Conservation (phyloP, 2,113 vertebrate genomes). For the Sardina pilchardus region DNA sequence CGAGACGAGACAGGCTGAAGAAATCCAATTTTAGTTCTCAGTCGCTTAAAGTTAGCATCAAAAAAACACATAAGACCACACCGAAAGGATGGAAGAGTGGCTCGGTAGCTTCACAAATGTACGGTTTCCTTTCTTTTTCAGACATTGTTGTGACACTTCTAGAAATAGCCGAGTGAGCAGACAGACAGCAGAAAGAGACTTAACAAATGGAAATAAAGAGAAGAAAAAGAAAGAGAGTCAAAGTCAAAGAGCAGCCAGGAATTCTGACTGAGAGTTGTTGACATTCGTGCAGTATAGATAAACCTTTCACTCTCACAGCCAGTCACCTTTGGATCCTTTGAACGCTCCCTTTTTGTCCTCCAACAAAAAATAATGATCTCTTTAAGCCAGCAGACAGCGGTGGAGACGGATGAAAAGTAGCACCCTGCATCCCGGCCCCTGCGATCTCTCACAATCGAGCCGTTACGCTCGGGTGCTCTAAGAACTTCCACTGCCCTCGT, state of each 20-base stretch:
- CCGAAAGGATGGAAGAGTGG: neutral
- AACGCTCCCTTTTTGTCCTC: neutral
- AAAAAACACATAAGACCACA: slow-evolving; percentile 19
- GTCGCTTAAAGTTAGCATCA: slow-evolving; percentile 22
- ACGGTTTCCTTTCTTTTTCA: neutral
- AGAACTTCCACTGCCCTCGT: neutral
- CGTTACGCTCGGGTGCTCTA: slow-evolving; percentile 5
- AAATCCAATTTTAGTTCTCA: slow-evolving; percentile 15
- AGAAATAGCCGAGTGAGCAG: neutral
- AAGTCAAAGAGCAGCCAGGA: slow-evolving; percentile 2
- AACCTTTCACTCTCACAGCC: neutral
- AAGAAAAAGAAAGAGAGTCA: neutral
- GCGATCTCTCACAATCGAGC: neutral
- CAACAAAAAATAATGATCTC: neutral
- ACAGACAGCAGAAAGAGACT: neutral
- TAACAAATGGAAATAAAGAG: neutral
- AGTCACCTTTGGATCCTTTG: neutral
- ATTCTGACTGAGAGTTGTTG: neutral
- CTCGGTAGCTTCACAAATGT: slow-evolving; percentile 1
- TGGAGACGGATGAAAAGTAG: neutral
- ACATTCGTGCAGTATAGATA: slow-evolving; percentile 4
- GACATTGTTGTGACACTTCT: neutral
- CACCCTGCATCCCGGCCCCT: neutral
- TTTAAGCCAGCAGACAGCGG: neutral
- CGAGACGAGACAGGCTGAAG: neutral